Conservation (phyloP, 2,888 invertebrate genomes). For the Lordiphosa fenestrarum region DNA sequence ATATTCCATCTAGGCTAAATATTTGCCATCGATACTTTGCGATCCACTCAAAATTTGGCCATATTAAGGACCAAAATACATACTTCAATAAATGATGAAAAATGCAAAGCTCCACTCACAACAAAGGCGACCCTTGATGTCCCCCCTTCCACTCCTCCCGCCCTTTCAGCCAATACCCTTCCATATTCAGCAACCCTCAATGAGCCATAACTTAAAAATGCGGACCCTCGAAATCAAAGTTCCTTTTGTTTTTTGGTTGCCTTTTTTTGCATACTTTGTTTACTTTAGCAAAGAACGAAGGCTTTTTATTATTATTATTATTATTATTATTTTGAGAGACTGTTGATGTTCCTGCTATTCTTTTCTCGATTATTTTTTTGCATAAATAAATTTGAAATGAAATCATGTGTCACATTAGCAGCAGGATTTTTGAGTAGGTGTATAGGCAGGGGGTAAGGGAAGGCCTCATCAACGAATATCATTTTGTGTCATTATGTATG, state of each 20-base stretch:
- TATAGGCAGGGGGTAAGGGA: conserved; percentile 5
- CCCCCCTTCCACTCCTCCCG: conserved; percentile 16
- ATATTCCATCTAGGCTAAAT: too few species aligned
- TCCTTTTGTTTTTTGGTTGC: conserved; percentile 25
- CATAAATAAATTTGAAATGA: conserved; percentile 65
- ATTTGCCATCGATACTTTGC: too few species aligned
- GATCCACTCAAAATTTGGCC: too few species aligned
- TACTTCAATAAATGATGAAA: conserved; percentile 47
- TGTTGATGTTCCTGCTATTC: conserved; percentile 24
- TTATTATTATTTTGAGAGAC: conserved; percentile 22
- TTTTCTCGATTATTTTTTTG: conserved; percentile 37
- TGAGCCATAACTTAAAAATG: too few species aligned
- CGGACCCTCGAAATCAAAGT: conserved; percentile 44
- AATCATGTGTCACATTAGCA: conserved; percentile 66
- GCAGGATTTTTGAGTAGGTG: conserved; percentile 43
- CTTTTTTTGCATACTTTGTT: conserved; percentile 62
- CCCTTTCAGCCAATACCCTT: conserved; percentile 13
- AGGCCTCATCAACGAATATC: conserved; percentile 33
- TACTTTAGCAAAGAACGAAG: conserved; percentile 40
- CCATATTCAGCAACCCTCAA: too few species aligned
- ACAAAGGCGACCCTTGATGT: conserved; percentile 16
- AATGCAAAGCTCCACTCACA: conserved; percentile 18
- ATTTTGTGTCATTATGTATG: conserved; percentile 33
- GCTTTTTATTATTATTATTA: conserved; percentile 12
- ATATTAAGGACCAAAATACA: conserved; percentile 22